Percentiles rank a stretch among this genome's conserved stretches.
Evolutionary conservation across 2,888 invertebrate species (phyloP).

Genomic region (Brenthis ino): DNA sequence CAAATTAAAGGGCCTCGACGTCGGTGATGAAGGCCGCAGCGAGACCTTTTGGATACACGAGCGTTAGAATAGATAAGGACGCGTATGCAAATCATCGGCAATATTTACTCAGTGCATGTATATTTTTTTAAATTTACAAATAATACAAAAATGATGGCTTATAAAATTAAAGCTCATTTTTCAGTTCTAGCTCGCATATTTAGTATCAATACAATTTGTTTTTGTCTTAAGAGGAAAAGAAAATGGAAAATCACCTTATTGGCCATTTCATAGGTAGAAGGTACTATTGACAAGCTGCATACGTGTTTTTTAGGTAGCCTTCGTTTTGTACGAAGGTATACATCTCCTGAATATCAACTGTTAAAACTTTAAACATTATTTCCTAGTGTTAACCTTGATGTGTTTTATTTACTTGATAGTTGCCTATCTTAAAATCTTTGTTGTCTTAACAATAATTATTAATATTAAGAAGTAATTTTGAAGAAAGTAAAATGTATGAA

Average conservation of each 20-base stretch:
- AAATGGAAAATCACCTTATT: neutral
- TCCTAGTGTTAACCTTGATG: conserved; percentile 45
- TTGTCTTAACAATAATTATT: no score
- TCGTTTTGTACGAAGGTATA: conserved; percentile 46
- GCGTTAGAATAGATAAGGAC: conserved; percentile 68
- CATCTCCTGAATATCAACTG: conserved; percentile 53
- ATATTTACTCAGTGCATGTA: conserved; percentile 43
- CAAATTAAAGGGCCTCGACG: conserved; percentile 74
- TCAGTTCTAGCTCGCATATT: conserved; percentile 24
- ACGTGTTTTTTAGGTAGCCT: conserved; percentile 49
- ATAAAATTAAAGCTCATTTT: no score
- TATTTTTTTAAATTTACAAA: no score
- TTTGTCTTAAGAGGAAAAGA: neutral
- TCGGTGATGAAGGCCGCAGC: conserved; percentile 59
- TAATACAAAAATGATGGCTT: no score
- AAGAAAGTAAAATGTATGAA: neutral
- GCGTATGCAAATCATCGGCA: conserved; percentile 74
- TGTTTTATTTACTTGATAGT: neutral
- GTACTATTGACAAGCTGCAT: conserved; percentile 38
- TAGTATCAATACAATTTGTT: conserved; percentile 16
- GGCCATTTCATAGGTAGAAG: neutral
- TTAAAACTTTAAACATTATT: conserved; percentile 49
- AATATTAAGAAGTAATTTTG: neutral
- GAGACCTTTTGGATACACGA: conserved; percentile 64
- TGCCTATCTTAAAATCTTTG: neutral